These are phyloP conservation scores for Branchellion lobata DNA, from an alignment of 2,888 invertebrate genomes.

Conservation along the genomic window DNA sequence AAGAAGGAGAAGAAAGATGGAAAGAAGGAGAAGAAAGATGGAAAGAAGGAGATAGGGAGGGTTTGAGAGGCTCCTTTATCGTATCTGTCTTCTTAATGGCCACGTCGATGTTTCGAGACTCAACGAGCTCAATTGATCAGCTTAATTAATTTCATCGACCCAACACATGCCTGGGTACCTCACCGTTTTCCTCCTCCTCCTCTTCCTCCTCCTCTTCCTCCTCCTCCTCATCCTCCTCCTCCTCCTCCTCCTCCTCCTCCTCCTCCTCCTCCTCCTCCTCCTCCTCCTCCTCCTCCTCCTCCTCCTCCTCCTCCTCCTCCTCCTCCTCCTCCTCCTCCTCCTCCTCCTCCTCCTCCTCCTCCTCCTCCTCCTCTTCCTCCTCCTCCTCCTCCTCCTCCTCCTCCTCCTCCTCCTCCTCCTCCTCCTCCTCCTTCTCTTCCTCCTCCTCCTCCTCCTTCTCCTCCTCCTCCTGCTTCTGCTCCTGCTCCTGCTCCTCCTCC, in stretches of 20 bases:
- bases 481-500: background rate
- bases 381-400: background rate
- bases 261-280: background rate
- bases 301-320: background rate
- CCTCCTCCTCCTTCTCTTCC: background rate
- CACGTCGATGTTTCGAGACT: too few species aligned
- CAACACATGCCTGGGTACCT: too few species aligned
- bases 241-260: too few species aligned
- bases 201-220: conserved; percentile 8
- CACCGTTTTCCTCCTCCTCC: background rate
- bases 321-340: background rate
- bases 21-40: too few species aligned
- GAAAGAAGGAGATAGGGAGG: too few species aligned
- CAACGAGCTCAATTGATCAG: too few species aligned
- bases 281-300: background rate
- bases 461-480: too few species aligned
- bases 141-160: too few species aligned
- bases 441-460: background rate
- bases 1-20: too few species aligned
- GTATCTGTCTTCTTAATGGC: too few species aligned
- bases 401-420: background rate
- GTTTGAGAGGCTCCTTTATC: too few species aligned
- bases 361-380: background rate
- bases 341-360: conserved; percentile 11
- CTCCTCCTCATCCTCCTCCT: too few species aligned